Evolutionary conservation across 2,113 vertebrate species (phyloP).

Genomic region (Dipodomys stephensi): DNA sequence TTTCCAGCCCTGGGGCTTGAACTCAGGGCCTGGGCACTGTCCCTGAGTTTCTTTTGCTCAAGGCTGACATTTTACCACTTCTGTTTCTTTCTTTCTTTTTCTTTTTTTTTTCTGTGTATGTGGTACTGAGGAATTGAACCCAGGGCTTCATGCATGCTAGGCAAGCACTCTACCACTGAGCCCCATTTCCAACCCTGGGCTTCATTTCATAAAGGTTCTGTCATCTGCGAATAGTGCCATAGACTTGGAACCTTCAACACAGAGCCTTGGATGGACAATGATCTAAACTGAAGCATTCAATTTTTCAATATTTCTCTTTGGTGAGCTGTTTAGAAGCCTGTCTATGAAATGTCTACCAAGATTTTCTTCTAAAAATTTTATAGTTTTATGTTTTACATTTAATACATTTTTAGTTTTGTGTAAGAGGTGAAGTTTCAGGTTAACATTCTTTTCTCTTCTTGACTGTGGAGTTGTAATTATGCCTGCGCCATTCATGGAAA

Average conservation of each 20-base stretch:
- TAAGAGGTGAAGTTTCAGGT: not conserved
- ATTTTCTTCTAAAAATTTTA: not conserved
- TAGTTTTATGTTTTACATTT: constrained; percentile 13
- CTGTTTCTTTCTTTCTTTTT: no score
- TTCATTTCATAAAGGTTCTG: no score
- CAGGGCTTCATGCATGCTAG: no score
- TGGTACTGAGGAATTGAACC: no score
- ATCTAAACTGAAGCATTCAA: not conserved
- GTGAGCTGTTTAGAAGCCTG: not conserved
- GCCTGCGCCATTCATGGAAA: not conserved
- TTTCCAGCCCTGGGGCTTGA: no score
- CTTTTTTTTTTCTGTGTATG: no score
- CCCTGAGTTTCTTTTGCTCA: no score
- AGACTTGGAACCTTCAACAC: not conserved
- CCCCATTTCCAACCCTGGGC: no score
- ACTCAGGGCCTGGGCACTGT: no score
- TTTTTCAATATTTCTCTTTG: not conserved
- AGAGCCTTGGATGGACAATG: no score
- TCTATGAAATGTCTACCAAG: not conserved
- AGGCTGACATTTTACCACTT: no score
- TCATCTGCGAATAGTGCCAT: not conserved
- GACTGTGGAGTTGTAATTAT: not conserved
- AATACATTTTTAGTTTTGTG: not conserved
- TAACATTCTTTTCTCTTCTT: not conserved
- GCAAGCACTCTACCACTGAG: no score